Percentiles rank a stretch among this genome's conserved stretches.
Evolutionary conservation across 2,797 vertebrate species (phyloP).

Genomic region (Mus caroli): DNA sequence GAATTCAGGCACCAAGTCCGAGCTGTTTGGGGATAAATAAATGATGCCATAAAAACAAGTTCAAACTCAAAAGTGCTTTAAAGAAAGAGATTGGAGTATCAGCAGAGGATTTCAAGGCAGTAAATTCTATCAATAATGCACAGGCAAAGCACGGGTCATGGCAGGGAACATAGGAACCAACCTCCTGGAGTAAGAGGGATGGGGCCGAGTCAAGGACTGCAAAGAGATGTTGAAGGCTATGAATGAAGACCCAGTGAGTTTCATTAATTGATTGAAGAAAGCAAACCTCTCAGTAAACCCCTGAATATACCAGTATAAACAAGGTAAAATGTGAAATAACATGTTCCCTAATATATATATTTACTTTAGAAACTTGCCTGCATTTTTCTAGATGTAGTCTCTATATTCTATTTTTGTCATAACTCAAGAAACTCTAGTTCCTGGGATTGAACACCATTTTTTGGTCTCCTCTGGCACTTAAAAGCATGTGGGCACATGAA

Average conservation of each 20-base stretch:
- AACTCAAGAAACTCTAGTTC: background rate
- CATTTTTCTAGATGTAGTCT: slow-evolving; percentile 24
- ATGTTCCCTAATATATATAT: slow-evolving; percentile 22
- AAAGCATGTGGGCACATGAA: background rate
- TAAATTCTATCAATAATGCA: background rate
- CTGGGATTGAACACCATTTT: background rate
- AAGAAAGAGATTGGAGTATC: background rate
- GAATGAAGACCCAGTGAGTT: background rate
- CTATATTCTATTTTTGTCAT: background rate
- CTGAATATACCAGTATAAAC: background rate
- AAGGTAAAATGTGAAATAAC: slow-evolving; percentile 22
- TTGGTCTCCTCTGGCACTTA: background rate
- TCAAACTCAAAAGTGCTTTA: background rate
- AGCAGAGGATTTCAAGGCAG: background rate
- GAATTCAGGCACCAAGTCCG: background rate
- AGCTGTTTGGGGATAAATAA: background rate
- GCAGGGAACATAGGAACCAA: background rate
- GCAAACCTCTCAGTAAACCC: background rate
- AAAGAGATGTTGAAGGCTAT: background rate
- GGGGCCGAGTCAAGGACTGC: background rate
- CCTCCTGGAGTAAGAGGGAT: background rate
- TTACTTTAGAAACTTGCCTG: background rate
- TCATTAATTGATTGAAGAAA: background rate
- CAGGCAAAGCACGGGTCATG: background rate
- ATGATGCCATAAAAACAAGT: background rate